Conservation (phyloP, 2,888 invertebrate species). For the Odontocerum albicorne region DNA sequence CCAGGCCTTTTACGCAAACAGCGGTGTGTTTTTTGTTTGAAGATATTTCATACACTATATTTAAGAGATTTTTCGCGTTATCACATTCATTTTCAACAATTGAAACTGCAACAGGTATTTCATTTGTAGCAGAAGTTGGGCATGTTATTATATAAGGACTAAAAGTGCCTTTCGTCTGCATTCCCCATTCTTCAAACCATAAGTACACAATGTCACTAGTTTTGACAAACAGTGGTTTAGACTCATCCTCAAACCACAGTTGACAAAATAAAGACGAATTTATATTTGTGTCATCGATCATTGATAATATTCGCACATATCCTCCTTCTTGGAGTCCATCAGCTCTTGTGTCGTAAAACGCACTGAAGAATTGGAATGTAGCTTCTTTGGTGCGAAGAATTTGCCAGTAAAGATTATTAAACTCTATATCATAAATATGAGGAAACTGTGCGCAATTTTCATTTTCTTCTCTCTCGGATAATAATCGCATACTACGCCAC, state of each 20-base stretch:
- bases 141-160: slow-evolving; percentile 90
- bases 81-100: slow-evolving; percentile 84
- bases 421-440: slow-evolving; percentile 1
- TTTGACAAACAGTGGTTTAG: slow-evolving; percentile 77
- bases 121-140: slow-evolving; percentile 77
- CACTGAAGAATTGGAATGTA: slow-evolving; percentile 37
- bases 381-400: not conserved
- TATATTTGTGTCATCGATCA: slow-evolving; percentile 88
- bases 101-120: slow-evolving; percentile 80
- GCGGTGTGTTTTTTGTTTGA: slow-evolving; percentile 78
- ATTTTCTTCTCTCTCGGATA: too few relatives aligned
- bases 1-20: slow-evolving; percentile 91
- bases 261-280: slow-evolving; percentile 81
- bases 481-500: too few relatives aligned
- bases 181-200: slow-evolving; percentile 94
- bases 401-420: slow-evolving; percentile 16
- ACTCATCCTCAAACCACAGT: slow-evolving; percentile 85
- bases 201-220: slow-evolving; percentile 90
- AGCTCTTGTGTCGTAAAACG: slow-evolving; percentile 67
- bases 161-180: slow-evolving; percentile 86
- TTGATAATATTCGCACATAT: slow-evolving; percentile 79
- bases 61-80: slow-evolving; percentile 79
- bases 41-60: slow-evolving; percentile 79
- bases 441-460: slow-evolving; percentile 18
- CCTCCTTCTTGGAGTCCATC: slow-evolving; percentile 76